phyloP scores from a whole-genome alignment of 2,888 invertebrate genomes.

The Stenchaetothrips biformis region DNA sequence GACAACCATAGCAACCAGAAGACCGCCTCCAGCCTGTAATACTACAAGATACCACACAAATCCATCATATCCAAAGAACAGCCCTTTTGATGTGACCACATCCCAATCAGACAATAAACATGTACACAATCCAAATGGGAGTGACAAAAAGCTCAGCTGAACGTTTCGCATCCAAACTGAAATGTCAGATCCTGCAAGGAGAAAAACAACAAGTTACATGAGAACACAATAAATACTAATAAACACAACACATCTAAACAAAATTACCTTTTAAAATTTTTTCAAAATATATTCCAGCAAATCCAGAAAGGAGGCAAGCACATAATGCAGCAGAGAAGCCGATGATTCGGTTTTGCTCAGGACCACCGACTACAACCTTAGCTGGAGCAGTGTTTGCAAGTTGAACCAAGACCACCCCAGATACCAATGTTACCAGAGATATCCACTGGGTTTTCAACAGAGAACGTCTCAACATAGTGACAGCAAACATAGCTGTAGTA shows the following conservation, averaged over 20 bases:
- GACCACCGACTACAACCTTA: slow-evolving; percentile 41
- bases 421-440: slow-evolving; percentile 72
- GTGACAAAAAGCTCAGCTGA: slow-evolving; percentile 85
- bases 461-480: slow-evolving; percentile 73
- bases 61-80: slow-evolving; percentile 70
- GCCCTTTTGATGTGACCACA: slow-evolving; percentile 60
- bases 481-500: slow-evolving; percentile 94
- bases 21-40: slow-evolving; percentile 89
- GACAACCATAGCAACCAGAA: slow-evolving; percentile 95
- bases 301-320: slow-evolving; percentile 90
- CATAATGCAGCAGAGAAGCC: slow-evolving; percentile 78
- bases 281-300: slow-evolving; percentile 97
- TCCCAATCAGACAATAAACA: slow-evolving; percentile 66
- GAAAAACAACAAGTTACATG: background rate
- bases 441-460: slow-evolving; percentile 79
- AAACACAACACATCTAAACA: background rate
- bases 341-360: slow-evolving; percentile 65
- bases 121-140: slow-evolving; percentile 81
- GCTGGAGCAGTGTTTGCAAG: slow-evolving; percentile 55
- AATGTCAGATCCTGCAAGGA: slow-evolving; percentile 62
- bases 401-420: slow-evolving; percentile 78
- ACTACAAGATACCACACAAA: slow-evolving; percentile 85
- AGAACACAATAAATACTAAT: background rate
- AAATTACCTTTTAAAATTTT: slow-evolving; percentile 79
- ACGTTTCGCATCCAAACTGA: slow-evolving; percentile 98